Conservation (phyloP, 1,140 invertebrate species). For the Microplitis mediator region DNA sequence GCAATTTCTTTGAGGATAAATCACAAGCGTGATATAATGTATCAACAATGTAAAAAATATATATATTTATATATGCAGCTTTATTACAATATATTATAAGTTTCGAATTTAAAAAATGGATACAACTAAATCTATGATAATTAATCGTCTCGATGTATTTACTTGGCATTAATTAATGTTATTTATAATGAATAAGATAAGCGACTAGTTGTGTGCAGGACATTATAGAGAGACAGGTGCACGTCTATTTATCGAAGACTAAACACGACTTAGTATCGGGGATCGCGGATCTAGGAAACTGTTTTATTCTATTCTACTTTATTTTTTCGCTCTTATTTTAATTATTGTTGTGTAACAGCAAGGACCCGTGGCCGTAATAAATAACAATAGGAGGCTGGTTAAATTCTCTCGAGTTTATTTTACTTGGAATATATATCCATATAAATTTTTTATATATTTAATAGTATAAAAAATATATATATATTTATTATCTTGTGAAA, state of each 20-base stretch:
- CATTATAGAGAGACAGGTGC: conserved; percentile 1
- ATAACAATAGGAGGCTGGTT: background rate
- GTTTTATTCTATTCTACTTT: background rate
- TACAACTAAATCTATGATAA: conserved; percentile 4
- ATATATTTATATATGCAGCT: too few species aligned
- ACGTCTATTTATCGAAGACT: background rate
- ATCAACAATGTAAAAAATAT: background rate
- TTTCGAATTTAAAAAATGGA: background rate
- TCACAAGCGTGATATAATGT: background rate
- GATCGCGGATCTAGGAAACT: conserved; percentile 7
- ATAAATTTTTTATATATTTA: too few species aligned
- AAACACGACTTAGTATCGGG: background rate
- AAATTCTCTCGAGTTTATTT: background rate
- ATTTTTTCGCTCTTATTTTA: background rate
- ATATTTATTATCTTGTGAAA: too few species aligned
- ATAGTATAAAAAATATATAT: too few species aligned
- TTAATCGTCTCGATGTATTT: background rate
- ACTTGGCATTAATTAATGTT: conserved; percentile 1
- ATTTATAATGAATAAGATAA: conserved; percentile 7
- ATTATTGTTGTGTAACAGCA: background rate
- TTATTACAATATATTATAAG: background rate
- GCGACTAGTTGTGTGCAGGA: too few species aligned
- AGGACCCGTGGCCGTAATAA: background rate
- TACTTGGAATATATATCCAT: too few species aligned
- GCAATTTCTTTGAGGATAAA: background rate